A percentile compares a stretch with the other conserved stretches of the same genome.
These are phyloP conservation scores for Ophiothrix spiculata DNA, from an alignment of 35 echinoderm and acorn worm species.

Conservation along the genomic window DNA sequence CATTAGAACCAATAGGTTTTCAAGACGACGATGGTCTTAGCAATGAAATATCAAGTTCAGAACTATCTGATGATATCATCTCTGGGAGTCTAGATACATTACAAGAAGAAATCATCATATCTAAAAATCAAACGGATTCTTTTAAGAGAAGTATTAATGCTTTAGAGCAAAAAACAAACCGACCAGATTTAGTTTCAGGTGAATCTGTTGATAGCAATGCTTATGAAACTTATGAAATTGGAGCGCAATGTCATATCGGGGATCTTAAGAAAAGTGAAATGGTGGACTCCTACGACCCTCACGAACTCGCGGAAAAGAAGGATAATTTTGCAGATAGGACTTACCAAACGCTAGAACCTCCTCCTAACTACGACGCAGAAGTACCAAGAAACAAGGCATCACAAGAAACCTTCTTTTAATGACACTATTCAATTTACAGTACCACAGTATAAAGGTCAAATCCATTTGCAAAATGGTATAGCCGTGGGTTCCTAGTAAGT, in stretches of 20 bases:
- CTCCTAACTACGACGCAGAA: not conserved
- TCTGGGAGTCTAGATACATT: not conserved
- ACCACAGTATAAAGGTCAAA: too few species aligned
- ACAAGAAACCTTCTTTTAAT: not conserved
- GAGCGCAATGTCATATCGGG: not conserved
- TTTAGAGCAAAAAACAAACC: not conserved
- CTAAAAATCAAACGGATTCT: not conserved
- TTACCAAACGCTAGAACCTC: not conserved
- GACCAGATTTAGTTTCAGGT: not conserved
- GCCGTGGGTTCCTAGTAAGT: too few species aligned
- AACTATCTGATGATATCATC: not conserved
- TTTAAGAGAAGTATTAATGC: not conserved
- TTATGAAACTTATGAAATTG: not conserved
- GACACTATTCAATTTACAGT: too few species aligned
- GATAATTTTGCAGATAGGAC: not conserved
- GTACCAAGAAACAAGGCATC: not conserved
- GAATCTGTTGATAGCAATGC: not conserved
- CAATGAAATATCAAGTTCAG: not conserved
- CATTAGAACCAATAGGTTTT: not conserved
- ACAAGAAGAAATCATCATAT: not conserved
- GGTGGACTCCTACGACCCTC: not conserved
- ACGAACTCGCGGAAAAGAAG: not conserved
- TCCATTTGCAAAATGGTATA: too few species aligned
- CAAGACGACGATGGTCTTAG: not conserved
- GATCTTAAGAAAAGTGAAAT: not conserved